phyloP scores from a whole-genome alignment of 1,140 invertebrate genomes.

The Drosophila bipectinata region DNA sequence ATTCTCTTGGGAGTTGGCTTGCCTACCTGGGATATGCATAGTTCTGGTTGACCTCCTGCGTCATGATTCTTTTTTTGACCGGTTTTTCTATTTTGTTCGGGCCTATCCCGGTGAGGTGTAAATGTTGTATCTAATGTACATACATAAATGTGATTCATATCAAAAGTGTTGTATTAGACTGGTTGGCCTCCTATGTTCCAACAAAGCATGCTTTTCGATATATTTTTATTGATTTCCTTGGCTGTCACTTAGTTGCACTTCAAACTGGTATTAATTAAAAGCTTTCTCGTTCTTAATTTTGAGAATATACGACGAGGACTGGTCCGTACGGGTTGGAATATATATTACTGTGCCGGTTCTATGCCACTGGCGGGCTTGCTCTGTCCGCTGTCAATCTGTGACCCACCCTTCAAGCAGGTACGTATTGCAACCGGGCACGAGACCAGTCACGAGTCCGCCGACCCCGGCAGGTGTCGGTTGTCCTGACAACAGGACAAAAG shows the following conservation, averaged over 20 bases:
- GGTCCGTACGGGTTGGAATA: not conserved
- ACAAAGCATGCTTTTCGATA: not conserved
- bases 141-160: not conserved
- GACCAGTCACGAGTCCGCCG: slow-evolving; percentile 22
- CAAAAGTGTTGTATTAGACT: not conserved
- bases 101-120: not conserved
- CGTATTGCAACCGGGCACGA: not conserved
- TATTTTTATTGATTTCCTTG: not conserved
- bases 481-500: slow-evolving; percentile 51
- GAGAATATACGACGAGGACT: not conserved
- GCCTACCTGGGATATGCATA: slow-evolving; percentile 33
- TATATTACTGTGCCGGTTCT: not conserved
- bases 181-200: not conserved
- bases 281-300: not conserved
- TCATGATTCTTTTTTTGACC: slow-evolving; percentile 28
- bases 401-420: slow-evolving; percentile 31
- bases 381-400: slow-evolving; percentile 36
- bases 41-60: slow-evolving; percentile 45
- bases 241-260: not conserved
- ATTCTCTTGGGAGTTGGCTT: not conserved
- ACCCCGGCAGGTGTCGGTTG: slow-evolving; percentile 50
- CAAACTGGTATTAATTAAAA: not conserved
- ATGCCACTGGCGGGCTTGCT: slow-evolving; percentile 19
- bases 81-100: not conserved
- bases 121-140: not conserved